These are phyloP conservation scores for Malacoraja senta DNA, from an alignment of 2,797 vertebrate genomes.

Conservation along the genomic window DNA sequence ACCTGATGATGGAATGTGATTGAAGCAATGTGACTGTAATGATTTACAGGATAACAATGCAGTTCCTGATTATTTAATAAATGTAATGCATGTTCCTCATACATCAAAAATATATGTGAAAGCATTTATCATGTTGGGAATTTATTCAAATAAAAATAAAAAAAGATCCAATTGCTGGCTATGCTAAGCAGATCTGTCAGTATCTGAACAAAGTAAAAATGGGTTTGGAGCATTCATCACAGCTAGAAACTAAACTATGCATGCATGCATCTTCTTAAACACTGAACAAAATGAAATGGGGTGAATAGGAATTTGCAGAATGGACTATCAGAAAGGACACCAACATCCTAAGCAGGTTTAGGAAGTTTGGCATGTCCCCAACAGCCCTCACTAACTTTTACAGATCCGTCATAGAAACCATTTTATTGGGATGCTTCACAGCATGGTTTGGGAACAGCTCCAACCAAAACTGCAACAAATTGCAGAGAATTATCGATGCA, in stretches of 20 bases:
- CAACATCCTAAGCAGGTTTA: too few species aligned
- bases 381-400: too few species aligned
- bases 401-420: too few species aligned
- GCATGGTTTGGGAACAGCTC: too few species aligned
- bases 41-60: not conserved
- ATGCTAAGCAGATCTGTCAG: not conserved
- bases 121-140: conserved; percentile 7
- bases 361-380: too few species aligned
- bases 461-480: too few species aligned
- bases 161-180: not conserved
- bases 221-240: not conserved
- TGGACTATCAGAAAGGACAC: too few species aligned
- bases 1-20: not conserved
- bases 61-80: conserved; percentile 27
- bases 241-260: not conserved
- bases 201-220: not conserved
- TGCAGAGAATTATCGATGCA: too few species aligned
- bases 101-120: not conserved
- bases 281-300: not conserved
- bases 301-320: not conserved
- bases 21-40: conserved; percentile 21
- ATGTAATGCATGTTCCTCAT: not conserved
- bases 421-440: too few species aligned
- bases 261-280: not conserved
- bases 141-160: not conserved